Conservation (phyloP, 2,113 vertebrate genomes). For the Pygoscelis antarcticus region DNA sequence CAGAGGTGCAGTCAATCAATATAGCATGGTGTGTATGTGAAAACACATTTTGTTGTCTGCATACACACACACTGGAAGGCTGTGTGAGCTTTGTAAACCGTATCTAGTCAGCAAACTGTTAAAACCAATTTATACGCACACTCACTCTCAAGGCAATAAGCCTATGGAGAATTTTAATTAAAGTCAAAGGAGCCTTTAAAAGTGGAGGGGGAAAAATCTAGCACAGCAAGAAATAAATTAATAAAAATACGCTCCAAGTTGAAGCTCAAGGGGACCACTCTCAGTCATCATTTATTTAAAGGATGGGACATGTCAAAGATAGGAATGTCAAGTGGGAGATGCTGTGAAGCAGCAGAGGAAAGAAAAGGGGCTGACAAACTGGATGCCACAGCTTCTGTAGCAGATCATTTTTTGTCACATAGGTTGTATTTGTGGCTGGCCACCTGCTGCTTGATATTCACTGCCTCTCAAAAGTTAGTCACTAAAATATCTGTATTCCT, state of each 20-base stretch:
- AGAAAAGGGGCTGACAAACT: conserved; percentile 5
- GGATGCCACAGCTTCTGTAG: conserved; percentile 4
- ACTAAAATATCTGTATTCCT: not conserved
- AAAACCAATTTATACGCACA: conserved; percentile 56
- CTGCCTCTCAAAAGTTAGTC: not conserved
- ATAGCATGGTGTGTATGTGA: not conserved
- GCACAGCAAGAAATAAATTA: conserved; percentile 69
- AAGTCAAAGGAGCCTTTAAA: conserved; percentile 68
- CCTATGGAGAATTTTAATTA: conserved; percentile 73
- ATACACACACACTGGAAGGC: not conserved
- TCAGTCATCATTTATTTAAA: conserved; percentile 71
- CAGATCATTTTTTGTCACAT: conserved; percentile 8
- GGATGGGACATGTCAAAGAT: conserved; percentile 56
- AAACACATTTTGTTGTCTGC: not conserved
- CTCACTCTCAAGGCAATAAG: conserved; percentile 15
- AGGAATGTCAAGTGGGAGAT: conserved; percentile 62
- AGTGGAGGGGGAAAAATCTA: conserved; percentile 48
- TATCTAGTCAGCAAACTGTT: conserved; percentile 57
- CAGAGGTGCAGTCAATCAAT: not conserved
- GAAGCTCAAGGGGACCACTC: conserved; percentile 64
- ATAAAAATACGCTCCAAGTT: conserved; percentile 58
- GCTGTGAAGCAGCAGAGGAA: conserved; percentile 54
- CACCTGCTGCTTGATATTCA: conserved; percentile 48
- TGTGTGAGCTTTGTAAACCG: not conserved
- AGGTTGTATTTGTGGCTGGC: conserved; percentile 19